These are phyloP conservation scores for Gouania willdenowi DNA, from an alignment of 2,797 vertebrate genomes.

Conservation along the genomic window DNA sequence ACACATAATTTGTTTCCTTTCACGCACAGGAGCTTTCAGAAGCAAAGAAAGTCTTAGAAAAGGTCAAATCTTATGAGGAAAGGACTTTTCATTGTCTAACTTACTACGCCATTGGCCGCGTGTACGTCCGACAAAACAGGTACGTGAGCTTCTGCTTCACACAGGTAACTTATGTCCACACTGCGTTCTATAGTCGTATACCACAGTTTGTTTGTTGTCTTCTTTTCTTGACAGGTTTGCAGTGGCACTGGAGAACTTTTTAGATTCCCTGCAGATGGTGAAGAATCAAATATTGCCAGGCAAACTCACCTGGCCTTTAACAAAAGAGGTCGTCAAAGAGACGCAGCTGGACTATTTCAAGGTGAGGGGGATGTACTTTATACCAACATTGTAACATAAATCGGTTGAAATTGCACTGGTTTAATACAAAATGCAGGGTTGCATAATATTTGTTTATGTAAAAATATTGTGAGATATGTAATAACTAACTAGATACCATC, in stretches of 20 bases:
- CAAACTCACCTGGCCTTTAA: slow-evolving; percentile 90
- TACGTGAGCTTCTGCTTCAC: slow-evolving; percentile 7
- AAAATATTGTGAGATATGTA: too few species aligned
- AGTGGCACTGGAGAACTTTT: slow-evolving; percentile 81
- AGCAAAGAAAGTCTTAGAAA: slow-evolving; percentile 79
- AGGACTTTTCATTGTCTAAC: slow-evolving; percentile 83
- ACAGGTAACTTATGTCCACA: too few species aligned
- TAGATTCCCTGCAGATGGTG: slow-evolving; percentile 80
- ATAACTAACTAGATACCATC: too few species aligned
- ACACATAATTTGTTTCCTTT: too few species aligned
- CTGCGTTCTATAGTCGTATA: too few species aligned
- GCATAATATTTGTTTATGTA: too few species aligned
- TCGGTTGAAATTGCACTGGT: too few species aligned
- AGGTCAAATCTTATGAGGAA: slow-evolving; percentile 78
- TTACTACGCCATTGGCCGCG: slow-evolving; percentile 82
- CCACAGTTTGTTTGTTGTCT: too few species aligned
- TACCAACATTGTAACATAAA: too few species aligned
- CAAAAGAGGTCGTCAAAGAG: slow-evolving; percentile 83
- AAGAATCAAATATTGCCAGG: slow-evolving; percentile 81
- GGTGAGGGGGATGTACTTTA: too few species aligned
- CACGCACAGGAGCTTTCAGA: slow-evolving; percentile 79
- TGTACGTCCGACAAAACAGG: slow-evolving; percentile 89
- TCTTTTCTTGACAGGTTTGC: slow-evolving; percentile 74
- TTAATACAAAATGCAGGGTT: too few species aligned
- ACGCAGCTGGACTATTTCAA: slow-evolving; percentile 69